Evolutionary conservation across 2,797 vertebrate species (phyloP), one percentile per base, ranked within the genome.

Genomic region (Tauraco hartlaubi): DNA sequence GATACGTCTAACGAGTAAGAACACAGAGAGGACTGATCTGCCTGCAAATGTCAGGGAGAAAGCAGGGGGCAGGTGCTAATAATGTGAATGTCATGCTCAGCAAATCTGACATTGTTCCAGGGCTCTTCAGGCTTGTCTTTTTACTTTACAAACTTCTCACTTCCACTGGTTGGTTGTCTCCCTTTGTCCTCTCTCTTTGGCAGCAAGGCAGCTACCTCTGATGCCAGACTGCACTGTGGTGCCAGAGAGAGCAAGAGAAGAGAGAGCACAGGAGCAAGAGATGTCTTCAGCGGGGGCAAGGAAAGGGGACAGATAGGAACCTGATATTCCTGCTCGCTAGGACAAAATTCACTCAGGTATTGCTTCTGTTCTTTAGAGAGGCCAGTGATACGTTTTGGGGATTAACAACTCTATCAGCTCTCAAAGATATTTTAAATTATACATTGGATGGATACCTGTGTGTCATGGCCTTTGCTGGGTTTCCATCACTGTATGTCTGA

Each of bases 391-490:
- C 2, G 3, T 33, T 73, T 91, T 72, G 52, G 43, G 28, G n/a
- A 61, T 51, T 72, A 72, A 67, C 51, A 88, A 44, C 17, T 44
- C 48, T 21, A 6, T 31, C 15, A 79, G 6, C 39, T 55, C 29
- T 43, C 33, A 55, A 29, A 92, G 29, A 58, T 15, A 8, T 66
- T 94, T 61, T 63, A 74, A 85, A 69, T 37, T 28, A 10, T 37
- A n/a, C 13, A 8, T 28, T 67, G 22, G 33, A 21, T 33, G 9
- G 49, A 59, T 94, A 97, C 95, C 95, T 97, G 78, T 96, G 88
- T 73, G 55, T 71, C 88, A 72, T 80, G 73, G 54, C 43, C 21
- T 96, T 93, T 78, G 49, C 43, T 46, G 90, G 22, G 21, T 72
- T 96, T 95, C 92, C 93, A 59, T 92, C 72, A 51, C 43, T 28